These are phyloP conservation scores for Zenarchopterus dispar DNA, from an alignment of 2,797 vertebrate genomes.

Conservation along the genomic window DNA sequence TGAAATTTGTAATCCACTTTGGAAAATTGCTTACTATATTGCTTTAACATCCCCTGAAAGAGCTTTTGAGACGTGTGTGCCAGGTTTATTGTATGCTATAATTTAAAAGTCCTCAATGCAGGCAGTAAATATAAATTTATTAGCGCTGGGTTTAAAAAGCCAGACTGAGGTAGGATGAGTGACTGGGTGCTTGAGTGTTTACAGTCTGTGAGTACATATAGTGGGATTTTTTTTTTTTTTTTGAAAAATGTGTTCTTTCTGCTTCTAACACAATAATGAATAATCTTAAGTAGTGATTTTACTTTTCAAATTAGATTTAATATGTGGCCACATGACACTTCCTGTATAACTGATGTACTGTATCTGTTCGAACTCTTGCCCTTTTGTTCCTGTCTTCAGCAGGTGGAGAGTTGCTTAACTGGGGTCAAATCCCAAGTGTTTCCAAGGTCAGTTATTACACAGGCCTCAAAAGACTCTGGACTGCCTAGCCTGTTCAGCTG, in stretches of 20 bases:
- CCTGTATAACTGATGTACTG: conserved; percentile 20
- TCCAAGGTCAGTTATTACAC: conserved; percentile 67
- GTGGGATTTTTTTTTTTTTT: conserved; percentile 76
- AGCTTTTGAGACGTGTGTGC: conserved; percentile 83
- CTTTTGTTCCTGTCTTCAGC: conserved; percentile 56
- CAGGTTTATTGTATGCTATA: conserved; percentile 88
- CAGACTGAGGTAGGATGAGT: conserved; percentile 84
- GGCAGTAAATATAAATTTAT: conserved; percentile 87
- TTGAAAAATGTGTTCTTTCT: conserved; percentile 81
- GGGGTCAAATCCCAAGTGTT: conserved; percentile 75
- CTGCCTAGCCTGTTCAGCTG: conserved; percentile 65
- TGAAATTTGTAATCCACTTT: conserved; percentile 89
- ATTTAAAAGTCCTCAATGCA: conserved; percentile 94
- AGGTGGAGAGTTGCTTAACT: conserved; percentile 77
- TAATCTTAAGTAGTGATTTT: background rate
- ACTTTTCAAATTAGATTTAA: conserved; percentile 15
- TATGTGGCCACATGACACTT: conserved; percentile 15
- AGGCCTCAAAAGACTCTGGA: conserved; percentile 72
- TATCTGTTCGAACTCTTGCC: conserved; percentile 39
- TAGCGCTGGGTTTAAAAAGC: conserved; percentile 81
- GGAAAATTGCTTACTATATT: conserved; percentile 87
- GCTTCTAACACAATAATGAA: conserved; percentile 68
- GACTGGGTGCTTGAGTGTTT: conserved; percentile 74
- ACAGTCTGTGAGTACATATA: conserved; percentile 41
- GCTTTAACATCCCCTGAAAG: conserved; percentile 85